Evolutionary conservation across 1,140 invertebrate genomes (phyloP), one percentile per base, ranked within the genome.

Genomic region (Chlorops oryzae): DNA sequence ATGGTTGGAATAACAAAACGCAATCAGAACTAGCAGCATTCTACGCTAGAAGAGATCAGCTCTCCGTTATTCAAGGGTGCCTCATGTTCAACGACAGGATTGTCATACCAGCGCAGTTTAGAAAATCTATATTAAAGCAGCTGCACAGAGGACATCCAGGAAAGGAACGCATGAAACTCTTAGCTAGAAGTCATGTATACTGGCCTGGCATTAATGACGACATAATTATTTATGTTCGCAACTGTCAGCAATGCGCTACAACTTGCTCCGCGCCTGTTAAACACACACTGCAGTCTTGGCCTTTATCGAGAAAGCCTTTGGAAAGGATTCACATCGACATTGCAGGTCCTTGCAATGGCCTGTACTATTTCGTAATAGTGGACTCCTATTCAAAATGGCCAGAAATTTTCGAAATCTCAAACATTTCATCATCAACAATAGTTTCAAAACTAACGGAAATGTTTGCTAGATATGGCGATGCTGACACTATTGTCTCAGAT

Each of bases 41-140:
- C 34, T 20, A 24, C 34, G 24, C 7, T 24, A 21, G 18, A 13
- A 39, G 5, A 20, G 3, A 25, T 13, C 38, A 23, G 15, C 21
- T 5, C 21, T 39, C 21, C n/a, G n/a, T n/a, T n/a, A n/a, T n/a
- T n/a, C n/a, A n/a, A n/a, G 42, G 43, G 12, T 46, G 42, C 22
- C 18, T 51, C 20, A 27, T 51, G 22, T 23, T 39, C 5, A 23
- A 23, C 13, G 23, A 62, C 18, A 41, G 57, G 51, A 24, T 52
- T n/a, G 37, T 52, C 5, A 65, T 78, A 20, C 76, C 76, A 2
- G 13, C 49, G 34, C 43, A 24, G 17, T 50, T 75, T 32, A 64
- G 59, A 32, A 23, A 54, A 13, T 18, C 58, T 38, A 55, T 77
- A 9, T n/a, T n/a, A n/a, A n/a, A n/a, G n/a, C n/a, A n/a, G n/a